phyloP scores from a whole-genome alignment of 30 jellyfish, hydroid and myxozoan genomes.

The Chironex yamaguchii region DNA sequence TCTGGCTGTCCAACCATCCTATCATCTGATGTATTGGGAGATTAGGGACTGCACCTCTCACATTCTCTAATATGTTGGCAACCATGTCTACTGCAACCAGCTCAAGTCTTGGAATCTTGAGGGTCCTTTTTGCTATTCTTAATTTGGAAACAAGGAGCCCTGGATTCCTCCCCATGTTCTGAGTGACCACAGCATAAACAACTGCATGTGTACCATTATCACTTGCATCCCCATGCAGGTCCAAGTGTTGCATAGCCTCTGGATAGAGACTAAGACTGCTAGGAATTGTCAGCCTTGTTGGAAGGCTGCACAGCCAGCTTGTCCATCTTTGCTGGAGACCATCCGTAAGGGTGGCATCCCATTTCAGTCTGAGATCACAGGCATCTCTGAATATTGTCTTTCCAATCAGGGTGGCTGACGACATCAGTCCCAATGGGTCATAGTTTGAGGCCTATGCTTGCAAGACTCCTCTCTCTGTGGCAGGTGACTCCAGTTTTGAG shows the following conservation, averaged over 20 bases:
- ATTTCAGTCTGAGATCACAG: constrained; percentile 40
- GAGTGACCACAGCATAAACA: constrained; percentile 55
- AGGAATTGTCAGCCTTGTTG: constrained; percentile 23
- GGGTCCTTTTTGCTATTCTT: constrained; percentile 54
- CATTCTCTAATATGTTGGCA: constrained; percentile 61
- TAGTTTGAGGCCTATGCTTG: constrained; percentile 43
- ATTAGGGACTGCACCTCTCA: constrained; percentile 33
- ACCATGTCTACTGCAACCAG: constrained; percentile 78
- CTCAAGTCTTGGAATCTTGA: constrained; percentile 79
- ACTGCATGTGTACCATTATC: constrained; percentile 49
- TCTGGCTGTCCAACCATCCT: constrained; percentile 72
- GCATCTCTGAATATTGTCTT: constrained; percentile 28
- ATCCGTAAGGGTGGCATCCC: constrained; percentile 69
- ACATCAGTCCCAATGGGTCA: constrained; percentile 70
- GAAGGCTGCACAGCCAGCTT: constrained; percentile 20
- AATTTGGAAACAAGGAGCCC: constrained; percentile 69
- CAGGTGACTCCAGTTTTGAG: neutral
- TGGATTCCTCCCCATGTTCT: constrained; percentile 18
- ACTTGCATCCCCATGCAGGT: constrained; percentile 85
- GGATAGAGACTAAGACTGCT: constrained; percentile 21
- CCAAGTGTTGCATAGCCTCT: constrained; percentile 23
- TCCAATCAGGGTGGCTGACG: constrained; percentile 65
- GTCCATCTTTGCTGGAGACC: constrained; percentile 32
- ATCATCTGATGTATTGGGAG: neutral
- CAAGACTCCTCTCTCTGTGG: constrained; percentile 57